phyloP scores from a whole-genome alignment of 2,113 vertebrate genomes.

The Propithecus coquereli region DNA sequence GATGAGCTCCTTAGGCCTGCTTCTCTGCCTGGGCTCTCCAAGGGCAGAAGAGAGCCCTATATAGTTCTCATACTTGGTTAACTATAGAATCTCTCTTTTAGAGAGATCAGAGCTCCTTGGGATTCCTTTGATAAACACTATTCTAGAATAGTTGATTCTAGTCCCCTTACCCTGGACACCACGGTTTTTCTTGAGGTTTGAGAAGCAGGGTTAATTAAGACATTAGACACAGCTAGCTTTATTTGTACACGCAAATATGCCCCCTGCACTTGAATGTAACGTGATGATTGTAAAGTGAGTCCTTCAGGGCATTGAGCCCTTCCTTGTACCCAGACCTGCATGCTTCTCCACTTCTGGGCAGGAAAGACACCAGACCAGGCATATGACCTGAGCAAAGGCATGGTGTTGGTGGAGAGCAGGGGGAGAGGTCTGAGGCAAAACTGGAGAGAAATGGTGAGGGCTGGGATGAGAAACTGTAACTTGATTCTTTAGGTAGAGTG shows the following conservation, averaged over 20 bases:
- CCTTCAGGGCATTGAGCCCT: not conserved
- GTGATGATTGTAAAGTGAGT: not conserved
- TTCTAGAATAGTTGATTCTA: not conserved
- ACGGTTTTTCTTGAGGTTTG: slow-evolving; percentile 12
- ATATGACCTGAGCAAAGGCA: not conserved
- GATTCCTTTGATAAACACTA: not conserved
- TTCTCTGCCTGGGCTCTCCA: not conserved
- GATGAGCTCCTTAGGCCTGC: not conserved
- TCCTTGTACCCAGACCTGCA: not conserved
- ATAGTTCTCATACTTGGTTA: not conserved
- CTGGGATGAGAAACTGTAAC: not conserved
- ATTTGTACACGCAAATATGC: not conserved
- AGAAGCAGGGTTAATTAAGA: not conserved
- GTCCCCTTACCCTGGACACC: not conserved
- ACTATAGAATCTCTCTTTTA: not conserved
- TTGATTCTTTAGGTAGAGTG: not conserved
- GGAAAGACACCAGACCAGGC: not conserved
- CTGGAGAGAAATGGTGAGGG: not conserved
- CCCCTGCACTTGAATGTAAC: not conserved
- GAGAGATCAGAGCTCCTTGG: not conserved
- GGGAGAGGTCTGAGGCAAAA: not conserved
- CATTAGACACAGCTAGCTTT: not conserved
- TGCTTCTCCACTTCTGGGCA: not conserved
- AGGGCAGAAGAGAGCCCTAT: not conserved
- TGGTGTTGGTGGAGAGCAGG: not conserved